Conservation (phyloP, 1,140 invertebrate genomes). For the Musca domestica region DNA sequence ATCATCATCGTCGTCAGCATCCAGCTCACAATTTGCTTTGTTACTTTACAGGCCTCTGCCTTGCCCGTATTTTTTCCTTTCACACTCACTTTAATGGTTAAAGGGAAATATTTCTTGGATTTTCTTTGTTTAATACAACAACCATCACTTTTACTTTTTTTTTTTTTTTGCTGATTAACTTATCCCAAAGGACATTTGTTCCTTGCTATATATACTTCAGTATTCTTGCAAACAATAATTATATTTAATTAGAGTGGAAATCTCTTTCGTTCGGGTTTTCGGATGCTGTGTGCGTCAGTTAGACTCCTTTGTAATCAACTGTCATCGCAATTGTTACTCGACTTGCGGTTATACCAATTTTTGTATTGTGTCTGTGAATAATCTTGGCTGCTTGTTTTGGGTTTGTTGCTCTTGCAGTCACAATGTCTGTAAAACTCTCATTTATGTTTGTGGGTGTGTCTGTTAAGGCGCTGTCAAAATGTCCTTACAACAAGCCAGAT, state of each 20-base stretch:
- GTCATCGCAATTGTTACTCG: constrained; percentile 10
- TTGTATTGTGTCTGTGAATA: background rate
- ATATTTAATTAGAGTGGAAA: background rate
- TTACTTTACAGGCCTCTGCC: no score
- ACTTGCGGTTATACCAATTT: constrained; percentile 12
- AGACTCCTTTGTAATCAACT: constrained; percentile 12
- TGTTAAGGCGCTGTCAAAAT: no score
- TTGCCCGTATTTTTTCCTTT: no score
- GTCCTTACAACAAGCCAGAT: background rate
- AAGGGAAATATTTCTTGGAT: no score
- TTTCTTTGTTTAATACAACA: no score
- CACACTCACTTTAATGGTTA: no score
- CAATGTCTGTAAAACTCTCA: background rate
- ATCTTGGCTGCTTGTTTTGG: no score
- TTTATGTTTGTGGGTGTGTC: background rate
- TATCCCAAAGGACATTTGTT: background rate
- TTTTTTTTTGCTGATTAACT: background rate
- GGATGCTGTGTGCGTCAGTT: constrained; percentile 8
- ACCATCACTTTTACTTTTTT: no score
- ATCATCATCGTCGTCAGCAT: no score
- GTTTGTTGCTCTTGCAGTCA: constrained; percentile 10
- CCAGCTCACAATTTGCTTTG: no score
- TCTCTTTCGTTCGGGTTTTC: background rate
- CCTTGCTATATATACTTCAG: background rate
- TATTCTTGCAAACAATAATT: background rate